These are phyloP conservation scores for Notolabrus celidotus DNA, from an alignment of 2,797 vertebrate genomes.

Conservation along the genomic window DNA sequence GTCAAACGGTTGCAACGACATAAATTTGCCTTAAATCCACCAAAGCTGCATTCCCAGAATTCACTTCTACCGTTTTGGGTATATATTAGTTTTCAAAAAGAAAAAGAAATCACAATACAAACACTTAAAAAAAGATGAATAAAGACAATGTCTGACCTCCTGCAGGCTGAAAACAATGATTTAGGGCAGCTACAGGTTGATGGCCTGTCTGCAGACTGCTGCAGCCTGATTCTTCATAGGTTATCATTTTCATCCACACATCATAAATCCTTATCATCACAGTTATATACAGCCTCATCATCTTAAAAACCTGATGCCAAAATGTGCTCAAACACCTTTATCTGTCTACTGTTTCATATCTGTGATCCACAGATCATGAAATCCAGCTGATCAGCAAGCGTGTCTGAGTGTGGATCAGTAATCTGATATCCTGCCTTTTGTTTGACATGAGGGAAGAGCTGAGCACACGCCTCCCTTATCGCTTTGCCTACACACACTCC, in stretches of 20 bases:
- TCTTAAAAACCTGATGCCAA: conserved; percentile 14
- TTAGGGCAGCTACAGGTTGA: not conserved
- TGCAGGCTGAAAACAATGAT: not conserved
- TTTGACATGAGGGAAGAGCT: conserved; percentile 77
- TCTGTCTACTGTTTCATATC: conserved; percentile 34
- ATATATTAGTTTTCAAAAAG: no score
- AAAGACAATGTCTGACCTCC: no score
- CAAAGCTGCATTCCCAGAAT: no score
- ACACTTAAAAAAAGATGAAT: no score
- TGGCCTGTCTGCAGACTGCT: not conserved
- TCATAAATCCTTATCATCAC: conserved; percentile 22
- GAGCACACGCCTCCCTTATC: conserved; percentile 57
- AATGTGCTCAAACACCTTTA: conserved; percentile 24
- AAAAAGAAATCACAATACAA: no score
- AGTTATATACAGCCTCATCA: conserved; percentile 29
- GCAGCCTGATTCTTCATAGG: conserved; percentile 4
- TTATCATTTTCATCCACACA: conserved; percentile 29
- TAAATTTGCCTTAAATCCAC: no score
- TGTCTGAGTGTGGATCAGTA: conserved; percentile 52
- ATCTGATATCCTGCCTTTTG: conserved; percentile 53
- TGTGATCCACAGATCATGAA: conserved; percentile 30
- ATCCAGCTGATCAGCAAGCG: conserved; percentile 46
- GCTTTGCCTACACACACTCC: conserved; percentile 38
- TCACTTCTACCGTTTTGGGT: no score
- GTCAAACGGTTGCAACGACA: no score